phyloP scores from a whole-genome alignment of 2,113 vertebrate genomes.

The Entelurus aequoreus region DNA sequence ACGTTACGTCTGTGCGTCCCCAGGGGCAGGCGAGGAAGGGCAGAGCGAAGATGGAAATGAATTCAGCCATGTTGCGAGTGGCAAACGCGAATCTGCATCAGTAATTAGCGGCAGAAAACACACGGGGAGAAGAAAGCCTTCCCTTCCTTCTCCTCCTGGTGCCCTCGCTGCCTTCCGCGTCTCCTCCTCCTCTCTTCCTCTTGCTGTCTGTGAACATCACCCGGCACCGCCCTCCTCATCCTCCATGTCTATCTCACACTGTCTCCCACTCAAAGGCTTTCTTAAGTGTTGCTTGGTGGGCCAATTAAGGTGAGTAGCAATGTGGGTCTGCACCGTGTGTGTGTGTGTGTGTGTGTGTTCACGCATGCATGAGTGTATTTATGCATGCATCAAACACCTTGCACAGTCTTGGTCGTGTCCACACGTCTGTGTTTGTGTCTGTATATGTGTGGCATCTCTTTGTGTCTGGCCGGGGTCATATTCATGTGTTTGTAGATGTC shows the following conservation, averaged over 20 bases:
- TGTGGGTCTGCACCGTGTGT: slow-evolving; percentile 28
- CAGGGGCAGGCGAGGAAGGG: slow-evolving; percentile 71
- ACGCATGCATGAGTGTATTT: slow-evolving; percentile 63
- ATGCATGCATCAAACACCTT: slow-evolving; percentile 67
- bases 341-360: slow-evolving; percentile 39
- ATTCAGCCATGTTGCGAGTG: slow-evolving; percentile 79
- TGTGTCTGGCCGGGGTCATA: slow-evolving; percentile 70
- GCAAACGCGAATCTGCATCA: slow-evolving; percentile 78
- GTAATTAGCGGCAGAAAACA: slow-evolving; percentile 77
- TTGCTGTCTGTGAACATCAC: slow-evolving; percentile 51
- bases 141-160: slow-evolving; percentile 35
- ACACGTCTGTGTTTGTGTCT: slow-evolving; percentile 63
- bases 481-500: slow-evolving; percentile 67
- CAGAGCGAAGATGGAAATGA: slow-evolving; percentile 77
- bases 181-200: slow-evolving; percentile 46
- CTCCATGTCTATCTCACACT: slow-evolving; percentile 62
- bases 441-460: slow-evolving; percentile 63
- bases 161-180: slow-evolving; percentile 43
- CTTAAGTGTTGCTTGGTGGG: slow-evolving; percentile 76
- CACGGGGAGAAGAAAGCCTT: slow-evolving; percentile 50
- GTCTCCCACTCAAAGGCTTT: slow-evolving; percentile 71
- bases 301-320: slow-evolving; percentile 77
- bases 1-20: slow-evolving; percentile 62
- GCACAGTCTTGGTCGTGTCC: slow-evolving; percentile 57
- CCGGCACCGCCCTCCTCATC: slow-evolving; percentile 26